Base-by-base conservation (phyloP, 2,888 invertebrate species). In the Eulithis testata region DNA sequence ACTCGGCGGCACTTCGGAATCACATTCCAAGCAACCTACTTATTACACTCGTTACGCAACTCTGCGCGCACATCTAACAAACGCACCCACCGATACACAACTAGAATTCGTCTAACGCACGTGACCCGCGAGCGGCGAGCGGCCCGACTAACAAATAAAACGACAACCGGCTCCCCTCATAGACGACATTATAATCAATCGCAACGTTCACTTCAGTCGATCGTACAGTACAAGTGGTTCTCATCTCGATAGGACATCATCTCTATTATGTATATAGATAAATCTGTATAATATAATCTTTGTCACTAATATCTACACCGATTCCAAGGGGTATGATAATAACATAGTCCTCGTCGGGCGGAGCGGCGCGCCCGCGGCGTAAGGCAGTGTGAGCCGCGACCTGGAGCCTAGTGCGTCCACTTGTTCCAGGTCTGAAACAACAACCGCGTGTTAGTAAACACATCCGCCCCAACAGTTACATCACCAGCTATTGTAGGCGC, bases 251-350 rank as follows among this genome's bases (percentile, higher is more conserved):
- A 90, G 90, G 90, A 90, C 90, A 88, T 90, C 89, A 87, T 88
- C 85, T 90, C 89, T 91, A 89, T 87, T 89, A 87, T 90, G 88
- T 91, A 91, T 91, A 92, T 91, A 91, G 91, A 90, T 91, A 91
- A 66, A 91, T 91, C 91, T 91, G 90, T 92, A 90, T 92, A 87
- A 89, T 90, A 91, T 91, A 91, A 89, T 89, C 88, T 92, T 89
- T 91, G 89, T 92, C 90, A 90, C 91, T 93, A 92, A 90, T 92
- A 93, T 93, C 92, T 93, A 93, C 91, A 93, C 92, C 92, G 90
- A 86, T 86, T 87, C 87, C 90, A 85, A 85, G 88, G 89, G 88
- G 90, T 89, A 88, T 87, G 88, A 84, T 87, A 86, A 85, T 87
- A 86, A 86, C 87, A 86, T 66, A 66, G 84, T 84, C 85, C 87